Percentiles rank a stretch among this genome's conserved stretches.
Conservation (phyloP, 2,797 vertebrate species). For the Anisognathus igniventris region DNA sequence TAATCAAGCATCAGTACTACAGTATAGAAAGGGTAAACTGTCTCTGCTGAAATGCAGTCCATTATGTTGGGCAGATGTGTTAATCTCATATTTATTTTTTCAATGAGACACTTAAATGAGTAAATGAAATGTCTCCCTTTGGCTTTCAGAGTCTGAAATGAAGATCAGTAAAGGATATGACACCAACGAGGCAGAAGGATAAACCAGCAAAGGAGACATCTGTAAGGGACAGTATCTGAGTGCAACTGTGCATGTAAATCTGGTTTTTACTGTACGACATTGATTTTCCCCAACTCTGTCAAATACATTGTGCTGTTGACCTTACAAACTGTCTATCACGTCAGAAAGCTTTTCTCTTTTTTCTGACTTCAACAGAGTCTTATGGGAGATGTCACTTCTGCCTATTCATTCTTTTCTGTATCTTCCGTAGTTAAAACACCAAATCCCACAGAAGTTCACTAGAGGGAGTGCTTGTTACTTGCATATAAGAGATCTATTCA, state of each 20-base stretch:
- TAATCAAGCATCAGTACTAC: neutral
- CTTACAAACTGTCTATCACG: neutral
- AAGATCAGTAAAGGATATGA: neutral
- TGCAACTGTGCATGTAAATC: neutral
- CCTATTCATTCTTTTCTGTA: neutral
- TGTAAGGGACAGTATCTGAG: neutral
- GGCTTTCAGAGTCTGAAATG: neutral
- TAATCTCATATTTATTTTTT: neutral
- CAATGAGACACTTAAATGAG: neutral
- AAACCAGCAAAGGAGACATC: neutral
- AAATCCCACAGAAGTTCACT: neutral
- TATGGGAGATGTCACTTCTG: neutral
- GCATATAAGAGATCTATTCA: neutral
- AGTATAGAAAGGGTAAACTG: neutral
- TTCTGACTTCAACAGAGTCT: neutral
- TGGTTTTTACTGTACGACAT: neutral
- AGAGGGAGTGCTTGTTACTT: conserved; percentile 25
- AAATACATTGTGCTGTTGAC: accelerated
- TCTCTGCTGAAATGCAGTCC: neutral
- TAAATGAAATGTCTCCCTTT: neutral
- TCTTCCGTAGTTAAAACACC: neutral
- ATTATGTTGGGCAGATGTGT: accelerated
- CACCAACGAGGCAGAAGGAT: neutral
- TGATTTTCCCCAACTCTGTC: neutral
- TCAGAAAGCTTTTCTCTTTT: neutral